Conservation (phyloP, 2,797 vertebrate species). For the Chromobotia macracanthus region DNA sequence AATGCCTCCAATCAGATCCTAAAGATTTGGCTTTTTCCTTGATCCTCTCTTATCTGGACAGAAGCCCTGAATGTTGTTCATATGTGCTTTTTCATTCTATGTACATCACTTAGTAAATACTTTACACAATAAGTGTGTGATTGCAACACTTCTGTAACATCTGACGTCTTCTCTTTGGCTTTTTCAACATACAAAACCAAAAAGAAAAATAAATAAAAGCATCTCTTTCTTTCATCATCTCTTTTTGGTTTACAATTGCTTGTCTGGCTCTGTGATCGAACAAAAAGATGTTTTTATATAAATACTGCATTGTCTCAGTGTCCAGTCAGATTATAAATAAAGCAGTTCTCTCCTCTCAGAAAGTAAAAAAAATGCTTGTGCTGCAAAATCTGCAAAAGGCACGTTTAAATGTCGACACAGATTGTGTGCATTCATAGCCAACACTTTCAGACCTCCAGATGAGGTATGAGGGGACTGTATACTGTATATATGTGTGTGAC, state of each 20-base stretch:
- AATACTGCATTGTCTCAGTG: constrained; percentile 75
- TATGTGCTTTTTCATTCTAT: constrained; percentile 75
- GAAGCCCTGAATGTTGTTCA: constrained; percentile 75
- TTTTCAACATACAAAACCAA: constrained; percentile 72
- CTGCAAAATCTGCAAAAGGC: constrained; percentile 71
- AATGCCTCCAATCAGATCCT: constrained; percentile 72
- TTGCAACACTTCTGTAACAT: constrained; percentile 69
- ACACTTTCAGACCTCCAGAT: constrained; percentile 64
- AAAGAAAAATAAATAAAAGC: constrained; percentile 72
- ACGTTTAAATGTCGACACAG: constrained; percentile 71
- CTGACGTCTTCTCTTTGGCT: constrained; percentile 73
- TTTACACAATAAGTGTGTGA: constrained; percentile 77
- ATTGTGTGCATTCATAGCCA: constrained; percentile 69
- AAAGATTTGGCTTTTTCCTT: constrained; percentile 71
- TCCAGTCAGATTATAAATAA: constrained; percentile 72
- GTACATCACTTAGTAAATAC: constrained; percentile 65
- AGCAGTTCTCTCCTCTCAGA: constrained; percentile 70
- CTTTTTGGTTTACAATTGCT: constrained; percentile 76
- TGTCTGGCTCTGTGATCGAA: constrained; percentile 79
- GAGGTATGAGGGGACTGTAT: constrained; percentile 74
- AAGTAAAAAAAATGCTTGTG: constrained; percentile 70
- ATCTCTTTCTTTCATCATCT: too few relatives aligned
- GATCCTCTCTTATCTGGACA: constrained; percentile 70
- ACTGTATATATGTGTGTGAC: too few relatives aligned
- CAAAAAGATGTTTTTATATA: constrained; percentile 70